These are phyloP conservation scores for Amphiprion ocellaris DNA, from an alignment of 2,113 vertebrate species.

Conservation along the genomic window DNA sequence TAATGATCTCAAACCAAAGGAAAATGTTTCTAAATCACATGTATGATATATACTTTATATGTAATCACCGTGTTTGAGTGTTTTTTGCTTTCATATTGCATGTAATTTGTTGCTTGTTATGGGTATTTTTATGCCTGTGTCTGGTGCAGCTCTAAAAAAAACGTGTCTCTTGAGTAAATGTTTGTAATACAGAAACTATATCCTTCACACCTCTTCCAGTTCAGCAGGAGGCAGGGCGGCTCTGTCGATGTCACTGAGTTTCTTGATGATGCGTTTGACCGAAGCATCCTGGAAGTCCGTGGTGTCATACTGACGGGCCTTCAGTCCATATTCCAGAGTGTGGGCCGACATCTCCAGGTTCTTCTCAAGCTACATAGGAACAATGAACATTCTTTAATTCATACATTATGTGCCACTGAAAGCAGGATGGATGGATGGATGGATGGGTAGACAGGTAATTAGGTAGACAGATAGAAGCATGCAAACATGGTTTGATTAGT, in stretches of 20 bases:
- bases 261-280: conserved; percentile 88
- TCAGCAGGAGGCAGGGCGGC: conserved; percentile 85
- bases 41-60: no score
- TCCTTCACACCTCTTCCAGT: conserved; percentile 89
- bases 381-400: conserved; percentile 21
- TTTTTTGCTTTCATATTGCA: no score
- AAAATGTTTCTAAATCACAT: no score
- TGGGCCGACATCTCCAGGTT: conserved; percentile 90
- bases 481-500: conserved; percentile 1
- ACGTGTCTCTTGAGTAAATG: not conserved
- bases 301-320: conserved; percentile 89
- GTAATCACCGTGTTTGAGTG: no score
- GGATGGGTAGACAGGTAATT: not conserved
- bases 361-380: conserved; percentile 87
- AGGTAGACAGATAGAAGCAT: not conserved
- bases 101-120: no score
- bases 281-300: conserved; percentile 89
- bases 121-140: no score
- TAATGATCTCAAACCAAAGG: no score
- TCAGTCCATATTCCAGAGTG: conserved; percentile 86
- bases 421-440: not conserved
- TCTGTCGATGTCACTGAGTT: conserved; percentile 92
- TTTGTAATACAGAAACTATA: not conserved
- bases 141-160: not conserved
- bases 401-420: not conserved